A percentile compares a stretch with the other conserved stretches of the same genome.
phyloP scores from a whole-genome alignment of 2,797 vertebrate species.

The Pipistrellus pygmaeus region DNA sequence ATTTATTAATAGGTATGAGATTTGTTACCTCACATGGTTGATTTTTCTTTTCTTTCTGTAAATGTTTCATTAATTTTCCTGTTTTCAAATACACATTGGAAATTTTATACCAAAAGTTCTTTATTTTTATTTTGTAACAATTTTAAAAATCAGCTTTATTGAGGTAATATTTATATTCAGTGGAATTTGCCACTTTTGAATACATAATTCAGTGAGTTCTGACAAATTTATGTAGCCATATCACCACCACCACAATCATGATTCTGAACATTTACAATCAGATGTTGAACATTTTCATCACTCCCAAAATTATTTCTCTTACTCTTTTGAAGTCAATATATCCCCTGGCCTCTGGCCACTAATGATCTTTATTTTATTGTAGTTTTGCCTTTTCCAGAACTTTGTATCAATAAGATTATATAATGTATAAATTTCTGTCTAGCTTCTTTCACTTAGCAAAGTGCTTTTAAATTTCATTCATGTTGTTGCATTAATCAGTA shows the following conservation, averaged over 20 bases:
- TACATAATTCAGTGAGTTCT: slow-evolving; percentile 20
- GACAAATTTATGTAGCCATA: background rate
- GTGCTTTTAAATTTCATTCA: slow-evolving; percentile 19
- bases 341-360: background rate
- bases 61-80: background rate
- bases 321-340: background rate
- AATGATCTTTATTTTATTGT: background rate
- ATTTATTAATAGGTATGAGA: background rate
- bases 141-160: slow-evolving; percentile 37
- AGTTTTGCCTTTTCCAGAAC: slow-evolving; percentile 26
- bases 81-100: background rate
- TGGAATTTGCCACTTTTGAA: background rate
- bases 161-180: background rate
- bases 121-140: background rate
- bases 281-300: background rate
- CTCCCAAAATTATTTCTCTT: background rate
- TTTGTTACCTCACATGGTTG: background rate
- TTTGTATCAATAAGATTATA: background rate
- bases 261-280: background rate
- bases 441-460: background rate
- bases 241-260: background rate
- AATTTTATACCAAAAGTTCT: slow-evolving; percentile 23
- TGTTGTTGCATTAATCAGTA: background rate
- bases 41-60: slow-evolving; percentile 10
- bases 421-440: background rate